Conservation (phyloP, 2,888 invertebrate species). For the Zonitis immaculata region DNA sequence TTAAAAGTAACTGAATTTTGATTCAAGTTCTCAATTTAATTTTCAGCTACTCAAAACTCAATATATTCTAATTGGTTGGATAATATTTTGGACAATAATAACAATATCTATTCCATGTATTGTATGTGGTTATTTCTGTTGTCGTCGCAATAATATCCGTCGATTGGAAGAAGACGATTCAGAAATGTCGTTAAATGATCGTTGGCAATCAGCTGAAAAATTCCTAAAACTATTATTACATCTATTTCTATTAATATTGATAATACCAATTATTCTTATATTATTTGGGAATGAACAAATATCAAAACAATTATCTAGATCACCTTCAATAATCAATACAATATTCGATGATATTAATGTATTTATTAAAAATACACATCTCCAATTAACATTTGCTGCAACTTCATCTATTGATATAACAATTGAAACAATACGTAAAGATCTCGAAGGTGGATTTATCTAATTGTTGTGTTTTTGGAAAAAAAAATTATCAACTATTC, state of each 20-base stretch:
- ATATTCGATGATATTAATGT: slow-evolving; percentile 58
- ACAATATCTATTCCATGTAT: slow-evolving; percentile 33
- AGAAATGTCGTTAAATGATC: slow-evolving; percentile 23
- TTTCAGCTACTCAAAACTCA: slow-evolving; percentile 39
- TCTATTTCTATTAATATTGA: slow-evolving; percentile 42
- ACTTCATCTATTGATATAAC: slow-evolving; percentile 56
- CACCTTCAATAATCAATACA: slow-evolving; percentile 53
- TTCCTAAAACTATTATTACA: slow-evolving; percentile 27
- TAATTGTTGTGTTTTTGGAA: too few relatives aligned
- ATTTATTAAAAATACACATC: slow-evolving; percentile 60
- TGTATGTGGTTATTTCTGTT: slow-evolving; percentile 31
- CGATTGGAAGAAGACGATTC: slow-evolving; percentile 35
- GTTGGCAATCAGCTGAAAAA: slow-evolving; percentile 23
- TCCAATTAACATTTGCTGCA: slow-evolving; percentile 54
- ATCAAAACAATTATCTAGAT: slow-evolving; percentile 53
- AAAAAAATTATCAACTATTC: too few relatives aligned
- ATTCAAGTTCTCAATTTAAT: neutral
- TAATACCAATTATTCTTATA: slow-evolving; percentile 56
- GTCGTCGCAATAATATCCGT: slow-evolving; percentile 28
- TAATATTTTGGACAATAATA: slow-evolving; percentile 36
- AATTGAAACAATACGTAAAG: slow-evolving; percentile 57
- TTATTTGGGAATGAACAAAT: slow-evolving; percentile 61
- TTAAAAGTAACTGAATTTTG: too few relatives aligned
- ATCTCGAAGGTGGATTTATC: slow-evolving; percentile 65
- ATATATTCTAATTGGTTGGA: slow-evolving; percentile 35